A percentile compares a stretch with the other conserved stretches of the same genome.
Conservation (phyloP, 1,140 invertebrate genomes). For the Drosophila biarmipes region DNA sequence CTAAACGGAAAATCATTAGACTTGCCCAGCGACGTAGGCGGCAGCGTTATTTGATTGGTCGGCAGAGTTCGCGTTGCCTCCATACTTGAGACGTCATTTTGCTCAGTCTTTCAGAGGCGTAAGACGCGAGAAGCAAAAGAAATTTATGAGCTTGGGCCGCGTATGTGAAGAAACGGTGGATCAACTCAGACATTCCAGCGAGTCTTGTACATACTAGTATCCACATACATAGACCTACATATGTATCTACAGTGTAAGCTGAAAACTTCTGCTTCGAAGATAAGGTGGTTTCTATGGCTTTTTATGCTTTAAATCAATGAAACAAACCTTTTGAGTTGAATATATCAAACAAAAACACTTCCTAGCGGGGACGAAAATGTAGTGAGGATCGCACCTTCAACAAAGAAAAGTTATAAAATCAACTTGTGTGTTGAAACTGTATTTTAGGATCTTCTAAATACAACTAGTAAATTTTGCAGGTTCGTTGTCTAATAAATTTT, state of each 20-base stretch:
- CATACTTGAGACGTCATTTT: conserved; percentile 10
- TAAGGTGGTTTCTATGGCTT: no score
- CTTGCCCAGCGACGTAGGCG: conserved; percentile 28
- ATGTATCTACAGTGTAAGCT: no score
- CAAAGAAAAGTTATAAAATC: no score
- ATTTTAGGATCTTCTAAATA: no score
- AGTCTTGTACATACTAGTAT: not conserved
- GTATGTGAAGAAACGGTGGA: not conserved
- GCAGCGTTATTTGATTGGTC: conserved; percentile 58
- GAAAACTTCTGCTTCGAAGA: not conserved
- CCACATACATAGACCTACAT: not conserved
- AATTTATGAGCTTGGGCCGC: not conserved
- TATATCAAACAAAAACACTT: no score
- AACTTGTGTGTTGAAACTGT: no score
- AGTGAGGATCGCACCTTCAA: no score
- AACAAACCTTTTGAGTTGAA: no score
- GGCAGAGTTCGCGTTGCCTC: conserved; percentile 51
- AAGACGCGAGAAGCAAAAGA: not conserved
- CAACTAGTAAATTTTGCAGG: no score
- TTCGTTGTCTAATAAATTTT: no score
- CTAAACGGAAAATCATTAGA: conserved; percentile 13
- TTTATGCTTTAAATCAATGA: no score
- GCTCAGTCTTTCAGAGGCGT: conserved; percentile 2
- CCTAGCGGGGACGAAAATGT: no score
- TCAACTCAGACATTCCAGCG: not conserved